Conservation (phyloP, 1,140 invertebrate species). For the Sarcophaga peregrina region DNA sequence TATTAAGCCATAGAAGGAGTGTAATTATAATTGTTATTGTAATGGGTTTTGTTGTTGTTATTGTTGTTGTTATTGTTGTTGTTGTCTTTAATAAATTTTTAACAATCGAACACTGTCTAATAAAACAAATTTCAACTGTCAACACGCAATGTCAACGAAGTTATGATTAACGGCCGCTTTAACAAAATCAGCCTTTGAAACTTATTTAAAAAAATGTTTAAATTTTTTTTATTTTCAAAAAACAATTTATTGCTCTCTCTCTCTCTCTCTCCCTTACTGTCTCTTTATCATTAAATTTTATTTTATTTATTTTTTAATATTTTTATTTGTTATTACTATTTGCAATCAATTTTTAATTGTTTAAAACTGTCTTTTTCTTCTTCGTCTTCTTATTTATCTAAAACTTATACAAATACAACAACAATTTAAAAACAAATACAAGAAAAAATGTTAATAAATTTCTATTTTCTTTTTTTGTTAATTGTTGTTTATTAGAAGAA, state of each 20-base stretch:
- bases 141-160: conserved; percentile 40
- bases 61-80: neutral
- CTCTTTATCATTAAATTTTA: neutral
- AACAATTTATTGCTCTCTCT: neutral
- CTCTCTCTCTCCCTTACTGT: neutral
- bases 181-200: neutral
- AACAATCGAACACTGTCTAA: too few relatives aligned
- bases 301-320: neutral
- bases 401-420: neutral
- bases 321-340: neutral
- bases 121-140: too few relatives aligned
- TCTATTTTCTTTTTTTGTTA: too few relatives aligned
- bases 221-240: neutral
- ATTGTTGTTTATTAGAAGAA: too few relatives aligned
- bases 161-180: neutral
- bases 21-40: neutral
- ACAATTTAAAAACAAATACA: too few relatives aligned
- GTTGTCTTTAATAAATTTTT: neutral
- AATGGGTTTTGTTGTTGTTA: neutral
- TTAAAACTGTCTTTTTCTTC: neutral
- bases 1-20: neutral
- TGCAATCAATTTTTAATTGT: too few relatives aligned
- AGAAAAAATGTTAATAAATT: too few relatives aligned
- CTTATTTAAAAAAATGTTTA: neutral
- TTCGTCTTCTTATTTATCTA: neutral